phyloP scores from a whole-genome alignment of 2,888 invertebrate genomes.

The Euzetes globulus region DNA sequence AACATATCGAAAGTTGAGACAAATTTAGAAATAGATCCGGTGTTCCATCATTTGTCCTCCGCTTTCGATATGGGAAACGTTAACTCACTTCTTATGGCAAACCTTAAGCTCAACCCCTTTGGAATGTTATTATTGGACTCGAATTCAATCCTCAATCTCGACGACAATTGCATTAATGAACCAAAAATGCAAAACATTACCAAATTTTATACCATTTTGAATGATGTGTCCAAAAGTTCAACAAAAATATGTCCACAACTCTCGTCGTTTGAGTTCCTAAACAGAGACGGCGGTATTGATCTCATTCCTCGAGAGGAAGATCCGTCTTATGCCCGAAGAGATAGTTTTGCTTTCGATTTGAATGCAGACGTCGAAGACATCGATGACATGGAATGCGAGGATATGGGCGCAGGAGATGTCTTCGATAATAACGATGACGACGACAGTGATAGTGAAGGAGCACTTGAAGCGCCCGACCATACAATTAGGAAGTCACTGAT shows the following conservation, averaged over 20 bases:
- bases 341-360: conserved; percentile 28
- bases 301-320: conserved; percentile 22
- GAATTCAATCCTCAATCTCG: conserved; percentile 25
- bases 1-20: conserved; percentile 32
- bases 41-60: conserved; percentile 33
- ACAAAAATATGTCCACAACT: conserved; percentile 14
- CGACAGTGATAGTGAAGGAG: background rate
- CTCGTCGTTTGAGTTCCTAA: conserved; percentile 30
- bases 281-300: conserved; percentile 22
- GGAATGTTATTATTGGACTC: conserved; percentile 33
- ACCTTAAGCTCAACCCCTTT: conserved; percentile 18
- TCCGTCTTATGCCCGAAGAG: conserved; percentile 2
- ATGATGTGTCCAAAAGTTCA: background rate
- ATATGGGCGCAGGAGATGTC: conserved; percentile 6
- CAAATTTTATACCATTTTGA: background rate
- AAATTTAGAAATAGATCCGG: conserved; percentile 34
- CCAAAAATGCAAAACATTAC: conserved; percentile 1
- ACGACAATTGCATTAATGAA: background rate
- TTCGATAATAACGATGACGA: background rate
- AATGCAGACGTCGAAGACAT: conserved; percentile 31
- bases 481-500: conserved; percentile 5
- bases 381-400: conserved; percentile 6
- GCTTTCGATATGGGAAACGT: conserved; percentile 37
- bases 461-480: background rate
- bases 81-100: conserved; percentile 35